These are phyloP conservation scores for Nettapus auritus DNA, from an alignment of 2,113 vertebrate genomes.

Conservation along the genomic window DNA sequence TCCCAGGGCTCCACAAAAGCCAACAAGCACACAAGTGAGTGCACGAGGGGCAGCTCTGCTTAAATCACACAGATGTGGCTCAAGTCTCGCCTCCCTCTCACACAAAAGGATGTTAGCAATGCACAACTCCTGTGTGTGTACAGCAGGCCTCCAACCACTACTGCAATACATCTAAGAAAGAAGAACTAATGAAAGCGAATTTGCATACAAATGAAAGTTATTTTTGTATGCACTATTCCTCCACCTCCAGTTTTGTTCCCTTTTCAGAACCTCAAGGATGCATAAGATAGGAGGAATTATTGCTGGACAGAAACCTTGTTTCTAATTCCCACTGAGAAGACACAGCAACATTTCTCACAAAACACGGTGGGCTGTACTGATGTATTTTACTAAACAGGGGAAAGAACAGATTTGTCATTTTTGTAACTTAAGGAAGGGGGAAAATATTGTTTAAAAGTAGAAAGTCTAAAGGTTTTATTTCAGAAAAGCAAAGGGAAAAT, in stretches of 20 bases:
- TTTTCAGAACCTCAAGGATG: conserved; percentile 47
- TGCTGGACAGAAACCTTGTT: conserved; percentile 49
- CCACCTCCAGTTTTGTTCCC: conserved; percentile 42
- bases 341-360: neutral
- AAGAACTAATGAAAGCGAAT: conserved; percentile 61
- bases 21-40: neutral
- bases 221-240: conserved; percentile 34
- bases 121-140: conserved; percentile 40
- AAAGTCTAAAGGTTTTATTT: neutral
- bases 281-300: conserved; percentile 49
- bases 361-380: neutral
- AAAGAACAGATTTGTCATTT: neutral
- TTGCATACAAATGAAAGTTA: conserved; percentile 68
- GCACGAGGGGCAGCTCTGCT: neutral
- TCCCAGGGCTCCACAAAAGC: neutral
- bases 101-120: neutral
- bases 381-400: neutral
- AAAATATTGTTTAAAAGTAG: neutral
- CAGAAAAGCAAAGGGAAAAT: conserved; percentile 22
- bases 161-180: conserved; percentile 32
- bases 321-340: conserved; percentile 4
- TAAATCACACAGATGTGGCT: neutral
- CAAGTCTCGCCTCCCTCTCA: neutral
- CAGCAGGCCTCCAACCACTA: conserved; percentile 30
- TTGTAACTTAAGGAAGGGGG: neutral